Evolutionary conservation across 2,888 invertebrate species (phyloP).

Genomic region (Campoplex capitator): DNA sequence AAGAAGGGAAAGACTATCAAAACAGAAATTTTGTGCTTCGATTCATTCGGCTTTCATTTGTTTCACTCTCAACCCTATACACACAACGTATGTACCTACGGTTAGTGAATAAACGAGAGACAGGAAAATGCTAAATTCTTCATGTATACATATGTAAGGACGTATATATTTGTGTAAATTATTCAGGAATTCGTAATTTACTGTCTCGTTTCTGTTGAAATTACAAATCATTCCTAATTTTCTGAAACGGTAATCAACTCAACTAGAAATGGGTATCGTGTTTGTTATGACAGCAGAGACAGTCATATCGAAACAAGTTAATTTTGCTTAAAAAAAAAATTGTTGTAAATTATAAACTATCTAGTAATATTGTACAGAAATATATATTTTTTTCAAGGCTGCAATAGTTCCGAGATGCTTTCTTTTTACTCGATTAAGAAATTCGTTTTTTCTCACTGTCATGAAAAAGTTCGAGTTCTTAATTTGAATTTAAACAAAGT

Average conservation of each 20-base stretch:
- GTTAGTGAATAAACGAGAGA: not conserved
- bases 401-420: not conserved
- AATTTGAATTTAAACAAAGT: not conserved
- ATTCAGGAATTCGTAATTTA: slow-evolving; percentile 67
- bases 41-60: slow-evolving; percentile 71
- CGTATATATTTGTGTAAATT: slow-evolving; percentile 59
- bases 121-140: not conserved
- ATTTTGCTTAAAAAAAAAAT: too few relatives aligned
- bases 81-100: slow-evolving; percentile 11
- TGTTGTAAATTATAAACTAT: not conserved
- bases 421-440: not conserved
- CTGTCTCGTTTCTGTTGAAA: slow-evolving; percentile 39
- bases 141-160: not conserved
- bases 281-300: not conserved
- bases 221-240: slow-evolving; percentile 29
- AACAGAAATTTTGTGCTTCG: slow-evolving; percentile 72
- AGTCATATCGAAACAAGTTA: too few relatives aligned
- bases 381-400: not conserved
- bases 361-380: too few relatives aligned
- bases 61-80: slow-evolving; percentile 48
- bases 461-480: not conserved
- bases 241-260: not conserved
- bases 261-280: not conserved
- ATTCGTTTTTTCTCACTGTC: not conserved
- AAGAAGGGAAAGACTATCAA: slow-evolving; percentile 63